phyloP scores from a whole-genome alignment of 2,888 invertebrate genomes.

The Tetranychus piercei region DNA sequence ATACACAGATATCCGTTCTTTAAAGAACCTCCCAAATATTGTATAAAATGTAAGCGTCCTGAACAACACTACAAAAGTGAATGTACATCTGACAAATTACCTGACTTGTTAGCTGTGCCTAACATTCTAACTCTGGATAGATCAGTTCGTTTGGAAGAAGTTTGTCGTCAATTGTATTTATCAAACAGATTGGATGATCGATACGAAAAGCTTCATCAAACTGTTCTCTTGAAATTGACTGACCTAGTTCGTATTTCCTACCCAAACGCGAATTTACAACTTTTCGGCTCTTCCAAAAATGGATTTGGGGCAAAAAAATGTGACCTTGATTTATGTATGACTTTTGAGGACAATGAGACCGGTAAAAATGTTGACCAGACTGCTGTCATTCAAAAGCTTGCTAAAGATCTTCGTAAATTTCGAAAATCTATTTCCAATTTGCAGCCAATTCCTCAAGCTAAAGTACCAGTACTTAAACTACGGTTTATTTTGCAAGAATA shows the following conservation, averaged over 20 bases:
- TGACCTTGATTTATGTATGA: constrained; percentile 43
- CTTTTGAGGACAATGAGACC: constrained; percentile 34
- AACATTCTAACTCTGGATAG: constrained; percentile 30
- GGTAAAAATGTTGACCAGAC: constrained; percentile 33
- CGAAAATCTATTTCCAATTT: constrained; percentile 30
- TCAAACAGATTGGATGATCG: constrained; percentile 25
- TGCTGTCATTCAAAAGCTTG: constrained; percentile 33
- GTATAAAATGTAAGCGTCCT: constrained; percentile 34
- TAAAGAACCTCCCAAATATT: constrained; percentile 21
- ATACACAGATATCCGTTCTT: constrained; percentile 15
- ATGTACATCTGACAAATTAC: constrained; percentile 38
- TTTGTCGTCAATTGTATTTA: constrained; percentile 31
- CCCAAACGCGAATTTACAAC: constrained; percentile 34
- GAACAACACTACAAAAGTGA: constrained; percentile 37
- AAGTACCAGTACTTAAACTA: constrained; percentile 46
- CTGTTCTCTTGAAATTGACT: constrained; percentile 33
- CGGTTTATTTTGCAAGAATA: constrained; percentile 31
- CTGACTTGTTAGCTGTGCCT: constrained; percentile 33
- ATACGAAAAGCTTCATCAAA: constrained; percentile 27
- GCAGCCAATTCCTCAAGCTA: constrained; percentile 39
- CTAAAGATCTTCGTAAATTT: constrained; percentile 32
- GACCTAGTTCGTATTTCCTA: constrained; percentile 30
- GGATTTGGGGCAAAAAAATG: constrained; percentile 41
- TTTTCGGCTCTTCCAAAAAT: constrained; percentile 44
- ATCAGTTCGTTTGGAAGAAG: constrained; percentile 30